A percentile compares a stretch with the other conserved stretches of the same genome.
These are phyloP conservation scores for Solenopsis invicta DNA, from an alignment of 1,140 invertebrate genomes.

Conservation along the genomic window DNA sequence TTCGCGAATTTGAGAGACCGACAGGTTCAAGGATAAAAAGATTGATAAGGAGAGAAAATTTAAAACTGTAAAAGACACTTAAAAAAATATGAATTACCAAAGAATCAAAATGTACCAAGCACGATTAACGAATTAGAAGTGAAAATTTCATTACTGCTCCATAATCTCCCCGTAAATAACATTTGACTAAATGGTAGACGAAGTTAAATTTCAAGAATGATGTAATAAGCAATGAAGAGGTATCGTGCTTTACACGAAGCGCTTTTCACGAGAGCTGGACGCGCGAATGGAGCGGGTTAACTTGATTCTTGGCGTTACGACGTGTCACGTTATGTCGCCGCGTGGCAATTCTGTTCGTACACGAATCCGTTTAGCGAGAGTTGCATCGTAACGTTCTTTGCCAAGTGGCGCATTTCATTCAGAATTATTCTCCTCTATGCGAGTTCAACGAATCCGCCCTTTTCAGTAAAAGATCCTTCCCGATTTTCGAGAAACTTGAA, in stretches of 20 bases:
- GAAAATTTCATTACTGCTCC: background rate
- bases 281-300: slow-evolving; percentile 10
- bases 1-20: background rate
- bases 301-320: slow-evolving; percentile 48
- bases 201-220: background rate
- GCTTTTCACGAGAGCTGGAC: slow-evolving; percentile 12
- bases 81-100: background rate
- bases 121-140: background rate
- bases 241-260: background rate
- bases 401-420: slow-evolving; percentile 69
- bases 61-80: background rate
- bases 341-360: slow-evolving; percentile 27
- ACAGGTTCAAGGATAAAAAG: background rate
- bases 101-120: background rate
- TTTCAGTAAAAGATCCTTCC: background rate
- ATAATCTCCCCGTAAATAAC: background rate
- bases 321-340: slow-evolving; percentile 48
- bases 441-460: slow-evolving; percentile 21
- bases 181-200: background rate
- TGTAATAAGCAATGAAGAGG: background rate
- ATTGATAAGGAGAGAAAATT: background rate
- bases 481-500: background rate
- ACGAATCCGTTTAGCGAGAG: slow-evolving; percentile 23
- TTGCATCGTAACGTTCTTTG: slow-evolving; percentile 53
- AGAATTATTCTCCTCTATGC: slow-evolving; percentile 44